Percentiles rank a stretch among this genome's conserved stretches.
Evolutionary conservation across 2,113 vertebrate genomes (phyloP).

Genomic region (Sakesphorus luctuosus): DNA sequence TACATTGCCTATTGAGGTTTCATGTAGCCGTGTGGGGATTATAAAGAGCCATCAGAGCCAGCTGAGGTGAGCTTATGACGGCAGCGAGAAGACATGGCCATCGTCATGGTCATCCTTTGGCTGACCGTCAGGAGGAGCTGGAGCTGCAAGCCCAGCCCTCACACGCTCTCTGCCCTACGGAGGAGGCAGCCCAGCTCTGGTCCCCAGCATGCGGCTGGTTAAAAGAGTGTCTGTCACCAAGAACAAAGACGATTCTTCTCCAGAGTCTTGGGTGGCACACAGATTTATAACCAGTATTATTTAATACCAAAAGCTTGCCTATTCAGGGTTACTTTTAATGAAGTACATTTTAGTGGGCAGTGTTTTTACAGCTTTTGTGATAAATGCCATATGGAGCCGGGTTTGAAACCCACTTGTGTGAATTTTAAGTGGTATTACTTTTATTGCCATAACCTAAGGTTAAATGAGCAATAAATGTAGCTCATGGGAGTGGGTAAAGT

Average conservation of each 20-base stretch:
- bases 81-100: fast-evolving
- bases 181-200: not conserved
- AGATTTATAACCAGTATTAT: not conserved
- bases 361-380: not conserved
- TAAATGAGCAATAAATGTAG: constrained; percentile 9
- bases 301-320: not conserved
- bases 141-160: not conserved
- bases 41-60: not conserved
- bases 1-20: fast-evolving
- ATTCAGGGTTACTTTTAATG: not conserved
- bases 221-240: not conserved
- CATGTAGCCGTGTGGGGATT: not conserved
- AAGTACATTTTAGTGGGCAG: not conserved
- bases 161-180: fast-evolving
- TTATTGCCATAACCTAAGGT: not conserved
- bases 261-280: not conserved
- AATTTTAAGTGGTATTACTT: constrained; percentile 15
- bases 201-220: not conserved
- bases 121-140: not conserved
- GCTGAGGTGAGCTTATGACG: not conserved
- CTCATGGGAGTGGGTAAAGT: not conserved
- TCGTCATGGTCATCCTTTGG: not conserved
- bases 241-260: not conserved
- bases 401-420: not conserved
- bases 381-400: not conserved